Evolutionary conservation across 2,797 vertebrate genomes (phyloP).

Genomic region (Pseudocheirus occidentalis): DNA sequence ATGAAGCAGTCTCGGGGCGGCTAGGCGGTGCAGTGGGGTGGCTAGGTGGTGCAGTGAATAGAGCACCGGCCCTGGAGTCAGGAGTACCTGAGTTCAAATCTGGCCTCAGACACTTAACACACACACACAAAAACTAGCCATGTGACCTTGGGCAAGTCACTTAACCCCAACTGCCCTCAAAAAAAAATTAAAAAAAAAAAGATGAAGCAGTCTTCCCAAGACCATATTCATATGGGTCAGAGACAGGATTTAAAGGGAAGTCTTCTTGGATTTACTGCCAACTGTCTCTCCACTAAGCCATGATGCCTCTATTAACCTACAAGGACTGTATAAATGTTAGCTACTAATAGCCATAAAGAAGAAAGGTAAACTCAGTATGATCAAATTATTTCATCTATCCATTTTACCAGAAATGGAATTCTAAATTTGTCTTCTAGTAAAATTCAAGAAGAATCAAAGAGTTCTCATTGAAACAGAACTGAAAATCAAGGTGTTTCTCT

Average conservation of each 20-base stretch:
- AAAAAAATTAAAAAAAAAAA: too few relatives aligned
- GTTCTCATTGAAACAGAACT: slow-evolving; percentile 1
- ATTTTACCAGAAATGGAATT: neutral
- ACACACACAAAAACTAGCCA: too few relatives aligned
- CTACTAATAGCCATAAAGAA: neutral
- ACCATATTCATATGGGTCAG: neutral
- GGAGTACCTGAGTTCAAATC: too few relatives aligned
- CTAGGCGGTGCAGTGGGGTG: too few relatives aligned
- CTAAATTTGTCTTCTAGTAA: neutral
- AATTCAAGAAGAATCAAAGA: neutral
- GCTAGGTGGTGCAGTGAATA: too few relatives aligned
- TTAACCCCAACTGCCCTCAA: too few relatives aligned
- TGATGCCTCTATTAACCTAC: neutral
- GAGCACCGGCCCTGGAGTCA: too few relatives aligned
- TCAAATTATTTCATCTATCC: neutral
- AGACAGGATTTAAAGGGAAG: neutral
- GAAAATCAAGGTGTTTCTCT: neutral
- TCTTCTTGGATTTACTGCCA: neutral
- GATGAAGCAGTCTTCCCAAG: neutral
- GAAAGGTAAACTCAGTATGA: neutral
- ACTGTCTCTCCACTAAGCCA: neutral
- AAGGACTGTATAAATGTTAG: neutral
- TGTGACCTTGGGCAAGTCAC: too few relatives aligned
- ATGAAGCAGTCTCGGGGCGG: too few relatives aligned
- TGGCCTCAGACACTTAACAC: too few relatives aligned